Percentiles rank a stretch among this genome's conserved stretches.
Evolutionary conservation across 2,113 vertebrate species (phyloP).

Genomic region (Merops nubicus): DNA sequence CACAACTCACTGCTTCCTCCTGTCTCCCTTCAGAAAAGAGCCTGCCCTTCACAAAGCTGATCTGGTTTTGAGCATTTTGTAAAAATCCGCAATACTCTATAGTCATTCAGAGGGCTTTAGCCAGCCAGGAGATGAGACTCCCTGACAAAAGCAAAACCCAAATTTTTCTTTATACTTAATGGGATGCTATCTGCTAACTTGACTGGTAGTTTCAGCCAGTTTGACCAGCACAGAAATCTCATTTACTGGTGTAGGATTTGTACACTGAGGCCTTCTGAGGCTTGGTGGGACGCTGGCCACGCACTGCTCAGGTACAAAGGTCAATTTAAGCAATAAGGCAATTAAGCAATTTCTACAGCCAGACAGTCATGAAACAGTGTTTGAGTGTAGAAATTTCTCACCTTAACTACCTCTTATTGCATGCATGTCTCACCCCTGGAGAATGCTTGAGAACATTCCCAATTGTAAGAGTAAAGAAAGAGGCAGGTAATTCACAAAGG

Average conservation of each 20-base stretch:
- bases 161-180: neutral
- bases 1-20: neutral
- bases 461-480: neutral
- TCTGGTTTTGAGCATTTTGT: neutral
- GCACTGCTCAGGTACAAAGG: neutral
- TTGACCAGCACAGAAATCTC: neutral
- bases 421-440: neutral
- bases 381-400: neutral
- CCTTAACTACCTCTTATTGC: neutral
- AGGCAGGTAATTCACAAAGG: neutral
- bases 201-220: neutral
- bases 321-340: neutral
- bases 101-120: neutral
- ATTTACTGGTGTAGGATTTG: neutral
- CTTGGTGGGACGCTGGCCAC: rapidly evolving
- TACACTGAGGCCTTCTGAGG: neutral
- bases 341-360: neutral
- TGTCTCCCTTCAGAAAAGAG: neutral
- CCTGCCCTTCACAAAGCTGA: neutral
- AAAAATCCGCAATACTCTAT: neutral
- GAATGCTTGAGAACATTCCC: neutral
- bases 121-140: neutral
- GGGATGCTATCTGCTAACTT: neutral
- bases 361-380: neutral
- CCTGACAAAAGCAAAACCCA: neutral